phyloP scores from a whole-genome alignment of 2,888 invertebrate species.

The Lasiommata megera region DNA sequence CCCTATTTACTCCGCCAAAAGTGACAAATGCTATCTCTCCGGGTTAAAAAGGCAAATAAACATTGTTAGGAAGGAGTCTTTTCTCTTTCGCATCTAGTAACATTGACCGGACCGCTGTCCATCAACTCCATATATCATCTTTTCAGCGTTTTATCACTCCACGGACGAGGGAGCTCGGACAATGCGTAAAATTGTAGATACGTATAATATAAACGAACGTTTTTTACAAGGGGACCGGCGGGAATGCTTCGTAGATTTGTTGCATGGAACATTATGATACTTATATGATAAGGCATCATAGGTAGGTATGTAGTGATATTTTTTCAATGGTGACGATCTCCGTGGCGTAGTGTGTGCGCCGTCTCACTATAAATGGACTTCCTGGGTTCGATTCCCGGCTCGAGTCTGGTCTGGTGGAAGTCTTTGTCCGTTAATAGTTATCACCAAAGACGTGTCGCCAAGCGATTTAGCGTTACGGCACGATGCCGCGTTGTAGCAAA shows the following conservation, averaged over 20 bases:
- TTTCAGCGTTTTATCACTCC: slow-evolving; percentile 67
- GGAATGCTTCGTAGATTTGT: slow-evolving; percentile 1
- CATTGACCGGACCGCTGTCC: slow-evolving; percentile 51
- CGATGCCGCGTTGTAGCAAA: no score
- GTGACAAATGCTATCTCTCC: slow-evolving; percentile 33
- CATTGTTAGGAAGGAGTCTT: slow-evolving; percentile 38
- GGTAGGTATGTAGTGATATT: no score
- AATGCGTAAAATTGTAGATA: slow-evolving; percentile 41
- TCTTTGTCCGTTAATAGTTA: no score
- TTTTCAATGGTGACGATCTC: no score
- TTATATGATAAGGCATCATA: neutral
- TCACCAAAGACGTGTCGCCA: no score
- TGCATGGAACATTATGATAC: neutral
- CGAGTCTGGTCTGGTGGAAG: no score
- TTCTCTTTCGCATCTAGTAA: slow-evolving; percentile 46
- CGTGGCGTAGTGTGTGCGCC: no score
- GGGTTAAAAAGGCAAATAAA: slow-evolving; percentile 40
- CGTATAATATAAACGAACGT: slow-evolving; percentile 17
- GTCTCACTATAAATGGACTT: no score
- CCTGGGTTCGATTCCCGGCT: no score
- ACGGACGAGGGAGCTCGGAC: slow-evolving; percentile 56
- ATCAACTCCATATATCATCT: slow-evolving; percentile 62
- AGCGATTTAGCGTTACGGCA: no score
- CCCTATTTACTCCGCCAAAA: slow-evolving; percentile 20
- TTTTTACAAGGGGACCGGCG: slow-evolving; percentile 16